These are phyloP conservation scores for Cenopis cana DNA, from an alignment of 2,888 invertebrate genomes.

Conservation along the genomic window DNA sequence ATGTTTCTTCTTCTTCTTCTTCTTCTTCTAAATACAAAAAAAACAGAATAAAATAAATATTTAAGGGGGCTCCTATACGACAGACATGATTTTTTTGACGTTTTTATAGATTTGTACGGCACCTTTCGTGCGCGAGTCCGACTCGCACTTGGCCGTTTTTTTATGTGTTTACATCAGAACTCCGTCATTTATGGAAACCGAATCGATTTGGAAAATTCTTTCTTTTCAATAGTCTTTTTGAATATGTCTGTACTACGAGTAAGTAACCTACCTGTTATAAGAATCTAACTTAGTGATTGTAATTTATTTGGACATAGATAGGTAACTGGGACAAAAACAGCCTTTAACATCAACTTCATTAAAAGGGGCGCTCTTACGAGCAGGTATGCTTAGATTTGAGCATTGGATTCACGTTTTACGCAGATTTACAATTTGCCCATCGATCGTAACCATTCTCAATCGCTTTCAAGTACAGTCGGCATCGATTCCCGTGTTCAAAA, in stretches of 20 bases:
- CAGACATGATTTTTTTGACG: too few relatives aligned
- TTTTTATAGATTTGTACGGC: too few relatives aligned
- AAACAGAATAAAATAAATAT: too few relatives aligned
- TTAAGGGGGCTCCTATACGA: too few relatives aligned
- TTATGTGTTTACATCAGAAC: too few relatives aligned
- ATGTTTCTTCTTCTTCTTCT: too few relatives aligned
- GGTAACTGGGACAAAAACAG: too few relatives aligned
- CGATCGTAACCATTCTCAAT: slow-evolving; percentile 59
- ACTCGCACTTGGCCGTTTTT: too few relatives aligned
- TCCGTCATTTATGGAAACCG: too few relatives aligned
- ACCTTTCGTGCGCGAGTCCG: too few relatives aligned
- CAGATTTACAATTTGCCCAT: slow-evolving; percentile 48
- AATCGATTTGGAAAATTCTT: too few relatives aligned
- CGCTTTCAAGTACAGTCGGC: slow-evolving; percentile 68
- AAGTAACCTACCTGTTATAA: background rate
- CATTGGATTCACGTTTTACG: slow-evolving; percentile 35
- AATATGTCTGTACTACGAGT: background rate
- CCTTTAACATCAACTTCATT: background rate
- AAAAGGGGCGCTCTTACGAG: background rate
- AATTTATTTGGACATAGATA: background rate
- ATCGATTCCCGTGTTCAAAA: slow-evolving; percentile 72
- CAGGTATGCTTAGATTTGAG: background rate
- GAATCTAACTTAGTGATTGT: background rate
- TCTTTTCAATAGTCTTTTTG: background rate
- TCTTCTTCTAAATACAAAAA: too few relatives aligned